Evolutionary conservation across 2,888 invertebrate genomes (phyloP).

Genomic region (Chrysolina oricalcia): DNA sequence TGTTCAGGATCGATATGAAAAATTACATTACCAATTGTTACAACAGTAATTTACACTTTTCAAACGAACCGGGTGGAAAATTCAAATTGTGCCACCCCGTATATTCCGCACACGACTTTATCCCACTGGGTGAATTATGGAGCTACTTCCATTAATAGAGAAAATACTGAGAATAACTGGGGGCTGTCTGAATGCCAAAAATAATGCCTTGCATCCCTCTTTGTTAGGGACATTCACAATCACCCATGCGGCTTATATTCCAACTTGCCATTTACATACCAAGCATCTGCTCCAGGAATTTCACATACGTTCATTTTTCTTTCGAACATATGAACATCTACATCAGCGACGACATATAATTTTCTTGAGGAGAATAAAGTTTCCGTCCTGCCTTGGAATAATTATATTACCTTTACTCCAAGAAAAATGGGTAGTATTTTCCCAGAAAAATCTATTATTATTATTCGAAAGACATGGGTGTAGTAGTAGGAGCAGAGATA

Average conservation of each 20-base stretch:
- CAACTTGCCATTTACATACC: slow-evolving; percentile 15
- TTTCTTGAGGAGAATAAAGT: slow-evolving; percentile 22
- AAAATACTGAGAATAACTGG: slow-evolving; percentile 15
- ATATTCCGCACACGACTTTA: no score
- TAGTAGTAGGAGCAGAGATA: no score
- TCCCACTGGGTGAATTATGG: not conserved
- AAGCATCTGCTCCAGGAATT: slow-evolving; percentile 4
- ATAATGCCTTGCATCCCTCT: slow-evolving; percentile 16
- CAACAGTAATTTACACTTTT: no score
- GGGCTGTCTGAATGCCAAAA: slow-evolving; percentile 9
- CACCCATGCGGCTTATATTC: slow-evolving; percentile 26
- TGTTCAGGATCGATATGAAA: no score
- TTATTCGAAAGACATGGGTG: no score
- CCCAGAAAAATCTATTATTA: not conserved
- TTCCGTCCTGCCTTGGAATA: not conserved
- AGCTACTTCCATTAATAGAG: slow-evolving; percentile 8
- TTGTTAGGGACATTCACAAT: slow-evolving; percentile 26
- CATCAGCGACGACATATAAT: slow-evolving; percentile 21
- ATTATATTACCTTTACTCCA: slow-evolving; percentile 16
- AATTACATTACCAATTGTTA: no score
- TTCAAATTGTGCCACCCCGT: no score
- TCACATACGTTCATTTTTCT: slow-evolving; percentile 26
- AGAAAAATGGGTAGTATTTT: not conserved
- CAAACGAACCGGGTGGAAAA: no score
- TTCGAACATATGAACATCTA: slow-evolving; percentile 27